phyloP scores from a whole-genome alignment of 2,113 vertebrate genomes.

The Chionomys nivalis region DNA sequence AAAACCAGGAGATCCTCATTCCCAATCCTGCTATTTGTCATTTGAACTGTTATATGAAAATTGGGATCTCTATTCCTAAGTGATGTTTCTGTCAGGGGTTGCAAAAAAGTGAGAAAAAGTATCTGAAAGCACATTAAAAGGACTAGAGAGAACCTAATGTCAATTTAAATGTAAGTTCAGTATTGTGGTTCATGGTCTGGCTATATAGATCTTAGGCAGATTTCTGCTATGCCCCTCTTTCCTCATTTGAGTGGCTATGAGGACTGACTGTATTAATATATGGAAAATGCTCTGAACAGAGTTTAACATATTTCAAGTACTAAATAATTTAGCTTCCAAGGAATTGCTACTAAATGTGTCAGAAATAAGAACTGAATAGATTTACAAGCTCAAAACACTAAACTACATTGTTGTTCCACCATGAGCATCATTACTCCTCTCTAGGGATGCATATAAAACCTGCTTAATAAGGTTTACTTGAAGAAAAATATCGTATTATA shows the following conservation, averaged over 20 bases:
- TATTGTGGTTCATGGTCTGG: background rate
- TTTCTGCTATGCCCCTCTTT: slow-evolving; percentile 3
- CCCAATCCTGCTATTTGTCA: background rate
- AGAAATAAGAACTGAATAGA: slow-evolving; percentile 16
- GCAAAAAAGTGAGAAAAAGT: slow-evolving; percentile 20
- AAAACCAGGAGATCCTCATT: background rate
- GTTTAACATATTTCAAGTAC: background rate
- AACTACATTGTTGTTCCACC: background rate
- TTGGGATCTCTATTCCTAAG: background rate
- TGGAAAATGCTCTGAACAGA: background rate
- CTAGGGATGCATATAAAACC: background rate
- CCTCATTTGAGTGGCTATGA: background rate
- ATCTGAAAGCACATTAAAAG: slow-evolving; percentile 18
- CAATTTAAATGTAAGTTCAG: slow-evolving; percentile 7
- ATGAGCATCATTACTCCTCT: background rate
- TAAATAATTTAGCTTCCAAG: background rate
- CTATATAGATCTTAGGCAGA: background rate
- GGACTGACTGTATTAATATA: background rate
- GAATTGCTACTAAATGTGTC: background rate
- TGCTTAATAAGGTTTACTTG: background rate
- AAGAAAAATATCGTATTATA: background rate
- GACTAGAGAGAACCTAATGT: background rate
- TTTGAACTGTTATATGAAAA: background rate
- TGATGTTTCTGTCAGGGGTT: slow-evolving; percentile 16
- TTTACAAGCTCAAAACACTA: slow-evolving; percentile 16